These are phyloP conservation scores for Euclidia mi DNA, from an alignment of 2,888 invertebrate genomes.

Conservation along the genomic window DNA sequence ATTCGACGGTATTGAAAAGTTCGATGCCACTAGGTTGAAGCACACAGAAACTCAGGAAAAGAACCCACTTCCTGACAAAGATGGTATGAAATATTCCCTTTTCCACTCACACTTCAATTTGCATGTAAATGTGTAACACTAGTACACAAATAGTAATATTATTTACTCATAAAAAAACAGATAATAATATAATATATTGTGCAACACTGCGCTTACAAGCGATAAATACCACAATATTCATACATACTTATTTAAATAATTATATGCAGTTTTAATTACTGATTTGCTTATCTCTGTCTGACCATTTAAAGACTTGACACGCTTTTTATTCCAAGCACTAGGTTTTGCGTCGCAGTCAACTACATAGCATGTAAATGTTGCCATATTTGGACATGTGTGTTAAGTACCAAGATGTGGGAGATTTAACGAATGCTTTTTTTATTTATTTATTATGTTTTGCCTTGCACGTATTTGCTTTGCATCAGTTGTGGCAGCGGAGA, in stretches of 20 bases:
- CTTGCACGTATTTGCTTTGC: constrained; percentile 83
- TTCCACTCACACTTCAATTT: constrained; percentile 23
- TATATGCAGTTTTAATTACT: constrained; percentile 47
- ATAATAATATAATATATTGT: not conserved
- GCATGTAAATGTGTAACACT: constrained; percentile 42
- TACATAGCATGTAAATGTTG: constrained; percentile 51
- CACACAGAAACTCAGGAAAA: constrained; percentile 98
- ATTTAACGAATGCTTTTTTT: constrained; percentile 46
- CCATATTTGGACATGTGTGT: constrained; percentile 29
- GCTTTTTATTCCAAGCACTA: constrained; percentile 52
- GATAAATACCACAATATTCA: constrained; percentile 16
- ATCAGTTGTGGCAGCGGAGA: constrained; percentile 93
- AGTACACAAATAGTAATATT: constrained; percentile 17
- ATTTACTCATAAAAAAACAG: not conserved
- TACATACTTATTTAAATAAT: constrained; percentile 31
- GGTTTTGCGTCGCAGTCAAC: constrained; percentile 24
- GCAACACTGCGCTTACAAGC: constrained; percentile 23
- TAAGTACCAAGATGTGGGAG: constrained; percentile 9
- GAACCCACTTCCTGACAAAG: constrained; percentile 97
- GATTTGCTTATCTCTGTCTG: constrained; percentile 52
- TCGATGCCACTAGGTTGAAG: constrained; percentile 95
- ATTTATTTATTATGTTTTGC: constrained; percentile 58
- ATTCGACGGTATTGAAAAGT: constrained; percentile 96
- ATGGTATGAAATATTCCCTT: constrained; percentile 90
- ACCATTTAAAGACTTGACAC: constrained; percentile 49